Evolutionary conservation across 1,140 invertebrate genomes (phyloP).

Genomic region (Pogonomyrmex barbatus): DNA sequence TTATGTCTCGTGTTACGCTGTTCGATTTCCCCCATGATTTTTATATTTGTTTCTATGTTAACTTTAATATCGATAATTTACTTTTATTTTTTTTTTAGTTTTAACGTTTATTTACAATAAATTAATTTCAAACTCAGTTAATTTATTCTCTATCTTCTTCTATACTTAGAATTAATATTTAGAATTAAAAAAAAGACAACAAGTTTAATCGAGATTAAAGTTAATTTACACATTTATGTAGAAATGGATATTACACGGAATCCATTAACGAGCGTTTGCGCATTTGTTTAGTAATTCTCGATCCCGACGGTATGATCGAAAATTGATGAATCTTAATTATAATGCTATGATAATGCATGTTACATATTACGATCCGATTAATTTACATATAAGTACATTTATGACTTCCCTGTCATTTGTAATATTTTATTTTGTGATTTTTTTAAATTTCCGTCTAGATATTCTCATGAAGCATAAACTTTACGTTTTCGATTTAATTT

Average conservation of each 20-base stretch:
- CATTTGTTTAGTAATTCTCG: neutral
- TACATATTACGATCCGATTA: neutral
- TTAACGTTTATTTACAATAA: too few species aligned
- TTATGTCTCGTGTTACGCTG: neutral
- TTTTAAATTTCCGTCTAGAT: neutral
- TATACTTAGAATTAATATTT: too few species aligned
- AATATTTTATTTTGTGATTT: neutral
- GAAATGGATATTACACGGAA: too few species aligned
- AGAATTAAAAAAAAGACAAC: too few species aligned
- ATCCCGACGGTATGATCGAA: neutral
- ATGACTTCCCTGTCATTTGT: neutral
- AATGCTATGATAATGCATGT: neutral
- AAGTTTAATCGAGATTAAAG: too few species aligned
- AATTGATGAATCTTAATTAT: neutral
- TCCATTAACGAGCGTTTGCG: neutral
- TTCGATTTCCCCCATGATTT: neutral
- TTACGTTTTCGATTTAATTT: neutral
- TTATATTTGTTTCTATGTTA: too few species aligned
- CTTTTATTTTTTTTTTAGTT: too few species aligned
- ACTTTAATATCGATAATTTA: too few species aligned
- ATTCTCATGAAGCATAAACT: neutral
- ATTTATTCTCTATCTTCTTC: too few species aligned
- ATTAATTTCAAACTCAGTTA: too few species aligned
- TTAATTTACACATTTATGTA: too few species aligned
- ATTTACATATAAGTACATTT: conserved; percentile 7